These are phyloP conservation scores for Acrocyrtus sp. DNA, from an alignment of 2,888 invertebrate species.

Conservation along the genomic window DNA sequence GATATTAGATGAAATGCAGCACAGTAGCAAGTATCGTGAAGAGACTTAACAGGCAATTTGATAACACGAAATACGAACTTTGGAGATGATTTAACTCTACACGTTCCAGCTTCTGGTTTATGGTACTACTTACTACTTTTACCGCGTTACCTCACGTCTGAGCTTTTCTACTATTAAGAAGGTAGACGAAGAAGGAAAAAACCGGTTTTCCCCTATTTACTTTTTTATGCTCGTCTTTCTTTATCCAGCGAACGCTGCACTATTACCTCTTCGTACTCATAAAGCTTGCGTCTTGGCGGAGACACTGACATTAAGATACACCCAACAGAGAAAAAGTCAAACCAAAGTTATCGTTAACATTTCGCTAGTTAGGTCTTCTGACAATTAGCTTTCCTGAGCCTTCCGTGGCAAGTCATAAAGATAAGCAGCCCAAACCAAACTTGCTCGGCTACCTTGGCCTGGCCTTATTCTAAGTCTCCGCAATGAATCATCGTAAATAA, in stretches of 20 bases:
- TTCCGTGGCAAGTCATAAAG: background rate
- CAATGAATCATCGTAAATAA: constrained; percentile 34
- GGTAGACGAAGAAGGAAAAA: constrained; percentile 23
- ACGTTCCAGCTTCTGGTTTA: constrained; percentile 61
- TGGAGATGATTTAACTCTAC: constrained; percentile 62
- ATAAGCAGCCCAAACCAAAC: background rate
- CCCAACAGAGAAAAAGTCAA: constrained; percentile 16
- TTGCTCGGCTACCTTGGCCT: constrained; percentile 5
- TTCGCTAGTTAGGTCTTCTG: background rate
- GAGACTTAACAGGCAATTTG: constrained; percentile 58
- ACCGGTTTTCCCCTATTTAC: constrained; percentile 40
- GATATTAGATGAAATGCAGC: constrained; percentile 2
- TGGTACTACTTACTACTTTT: constrained; percentile 38
- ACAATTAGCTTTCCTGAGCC: background rate
- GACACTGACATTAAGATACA: constrained; percentile 24
- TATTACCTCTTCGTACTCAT: constrained; percentile 26
- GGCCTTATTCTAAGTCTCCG: constrained; percentile 19
- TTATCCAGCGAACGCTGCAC: constrained; percentile 11
- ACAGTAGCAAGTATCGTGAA: constrained; percentile 16
- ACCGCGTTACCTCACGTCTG: constrained; percentile 32
- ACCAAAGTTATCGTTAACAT: constrained; percentile 3
- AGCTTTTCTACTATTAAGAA: too few relatives aligned
- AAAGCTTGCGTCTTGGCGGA: constrained; percentile 26
- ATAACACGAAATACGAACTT: constrained; percentile 50
- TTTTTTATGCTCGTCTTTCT: background rate